Conservation (phyloP, 2,888 invertebrate species). For the Drosophila suboccidentalis region DNA sequence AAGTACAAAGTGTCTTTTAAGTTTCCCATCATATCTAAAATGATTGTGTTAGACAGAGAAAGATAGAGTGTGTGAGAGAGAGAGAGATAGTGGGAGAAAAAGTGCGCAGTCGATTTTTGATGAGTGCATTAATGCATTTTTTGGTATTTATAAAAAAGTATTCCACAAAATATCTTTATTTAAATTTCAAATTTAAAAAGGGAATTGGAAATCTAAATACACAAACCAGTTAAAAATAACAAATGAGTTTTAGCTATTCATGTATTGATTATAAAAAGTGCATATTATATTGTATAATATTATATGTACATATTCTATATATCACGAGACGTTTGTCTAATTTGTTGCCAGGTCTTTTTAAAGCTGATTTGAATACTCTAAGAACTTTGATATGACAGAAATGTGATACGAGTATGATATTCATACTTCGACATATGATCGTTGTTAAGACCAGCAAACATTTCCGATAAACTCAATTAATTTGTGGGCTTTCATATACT, state of each 20-base stretch:
- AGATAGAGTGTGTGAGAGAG: not conserved
- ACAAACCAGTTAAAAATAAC: too few species aligned
- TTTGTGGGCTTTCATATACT: conserved; percentile 2
- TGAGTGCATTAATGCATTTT: not conserved
- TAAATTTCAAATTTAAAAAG: too few species aligned
- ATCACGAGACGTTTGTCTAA: conserved; percentile 3
- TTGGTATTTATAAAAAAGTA: too few species aligned
- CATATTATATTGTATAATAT: not conserved
- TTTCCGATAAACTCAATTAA: conserved; percentile 10
- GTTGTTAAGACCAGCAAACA: conserved; percentile 7
- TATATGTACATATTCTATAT: not conserved
- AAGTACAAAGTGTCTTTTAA: conserved; percentile 11
- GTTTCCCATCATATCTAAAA: not conserved
- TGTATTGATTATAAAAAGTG: not conserved
- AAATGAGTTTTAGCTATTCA: too few species aligned
- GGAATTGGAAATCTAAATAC: too few species aligned
- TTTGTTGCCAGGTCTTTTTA: not conserved
- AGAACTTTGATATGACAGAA: conserved; percentile 10
- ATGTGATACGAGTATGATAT: conserved; percentile 10
- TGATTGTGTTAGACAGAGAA: not conserved
- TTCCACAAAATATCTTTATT: too few species aligned
- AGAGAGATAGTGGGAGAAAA: not conserved
- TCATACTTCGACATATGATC: not conserved
- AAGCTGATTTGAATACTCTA: conserved; percentile 20
- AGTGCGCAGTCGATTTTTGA: conserved; percentile 5